phyloP scores from a whole-genome alignment of 2,888 invertebrate genomes.

The Ophion ventricosus region DNA sequence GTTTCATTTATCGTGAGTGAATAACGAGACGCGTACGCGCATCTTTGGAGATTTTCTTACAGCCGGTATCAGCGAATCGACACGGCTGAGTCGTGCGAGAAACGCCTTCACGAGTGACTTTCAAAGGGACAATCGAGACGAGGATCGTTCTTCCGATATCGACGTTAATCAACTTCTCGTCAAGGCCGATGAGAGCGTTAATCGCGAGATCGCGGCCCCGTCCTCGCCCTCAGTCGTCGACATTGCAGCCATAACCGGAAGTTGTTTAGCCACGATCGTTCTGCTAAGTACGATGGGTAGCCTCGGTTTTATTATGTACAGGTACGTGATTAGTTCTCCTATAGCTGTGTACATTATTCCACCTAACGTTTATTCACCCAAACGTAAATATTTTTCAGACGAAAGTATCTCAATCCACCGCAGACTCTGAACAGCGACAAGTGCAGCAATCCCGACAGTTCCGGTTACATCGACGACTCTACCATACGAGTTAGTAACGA shows the following conservation, averaged over 20 bases:
- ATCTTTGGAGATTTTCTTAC: slow-evolving; percentile 57
- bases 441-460: slow-evolving; percentile 93
- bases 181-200: slow-evolving; percentile 62
- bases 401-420: slow-evolving; percentile 91
- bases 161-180: slow-evolving; percentile 66
- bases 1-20: too few species aligned
- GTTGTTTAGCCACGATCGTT: slow-evolving; percentile 79
- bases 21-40: background rate
- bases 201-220: slow-evolving; percentile 64
- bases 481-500: slow-evolving; percentile 89
- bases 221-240: slow-evolving; percentile 73
- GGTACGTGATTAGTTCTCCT: slow-evolving; percentile 68
- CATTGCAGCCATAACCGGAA: slow-evolving; percentile 80
- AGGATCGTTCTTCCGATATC: slow-evolving; percentile 71
- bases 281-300: slow-evolving; percentile 79
- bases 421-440: slow-evolving; percentile 91
- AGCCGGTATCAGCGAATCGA: slow-evolving; percentile 76
- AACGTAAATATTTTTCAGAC: slow-evolving; percentile 79
- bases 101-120: slow-evolving; percentile 77
- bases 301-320: slow-evolving; percentile 81
- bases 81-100: slow-evolving; percentile 78
- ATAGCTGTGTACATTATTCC: background rate
- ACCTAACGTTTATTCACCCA: background rate
- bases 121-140: slow-evolving; percentile 74
- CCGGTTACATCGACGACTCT: slow-evolving; percentile 94